Conservation (phyloP, 2,797 vertebrate species). For the Oreortyx pictus region DNA sequence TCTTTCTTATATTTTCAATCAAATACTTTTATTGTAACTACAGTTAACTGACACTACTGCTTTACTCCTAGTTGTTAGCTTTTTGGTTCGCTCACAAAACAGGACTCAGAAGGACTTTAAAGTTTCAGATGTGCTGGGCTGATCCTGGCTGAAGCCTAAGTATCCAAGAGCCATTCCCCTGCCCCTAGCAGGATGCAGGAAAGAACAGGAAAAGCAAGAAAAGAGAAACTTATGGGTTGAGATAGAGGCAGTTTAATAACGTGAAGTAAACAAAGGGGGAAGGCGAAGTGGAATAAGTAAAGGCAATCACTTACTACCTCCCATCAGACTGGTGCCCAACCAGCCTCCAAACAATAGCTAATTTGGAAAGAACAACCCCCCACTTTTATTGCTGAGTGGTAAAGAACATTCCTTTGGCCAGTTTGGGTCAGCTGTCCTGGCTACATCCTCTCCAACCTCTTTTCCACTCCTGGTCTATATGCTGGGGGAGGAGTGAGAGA, state of each 20-base stretch:
- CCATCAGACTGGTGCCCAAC: background rate
- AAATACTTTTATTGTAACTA: background rate
- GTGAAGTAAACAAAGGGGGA: background rate
- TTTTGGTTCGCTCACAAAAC: background rate
- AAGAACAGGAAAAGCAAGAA: background rate
- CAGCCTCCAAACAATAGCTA: background rate
- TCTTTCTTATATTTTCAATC: background rate
- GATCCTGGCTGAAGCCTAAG: background rate
- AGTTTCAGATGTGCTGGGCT: background rate
- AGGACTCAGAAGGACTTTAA: background rate
- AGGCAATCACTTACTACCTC: background rate
- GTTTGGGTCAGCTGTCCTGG: background rate
- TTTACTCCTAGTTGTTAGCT: background rate
- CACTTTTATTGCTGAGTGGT: background rate
- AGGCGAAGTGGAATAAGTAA: background rate
- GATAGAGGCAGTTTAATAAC: background rate
- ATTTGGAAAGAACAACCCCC: background rate
- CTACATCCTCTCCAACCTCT: background rate
- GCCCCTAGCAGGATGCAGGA: background rate
- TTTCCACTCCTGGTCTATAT: background rate
- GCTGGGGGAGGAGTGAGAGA: background rate
- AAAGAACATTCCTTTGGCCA: fast-evolving
- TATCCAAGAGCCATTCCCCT: background rate
- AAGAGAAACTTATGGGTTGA: background rate
- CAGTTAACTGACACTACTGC: background rate